phyloP scores from a whole-genome alignment of 2,113 vertebrate species.

The Sclerurus mexicanus region DNA sequence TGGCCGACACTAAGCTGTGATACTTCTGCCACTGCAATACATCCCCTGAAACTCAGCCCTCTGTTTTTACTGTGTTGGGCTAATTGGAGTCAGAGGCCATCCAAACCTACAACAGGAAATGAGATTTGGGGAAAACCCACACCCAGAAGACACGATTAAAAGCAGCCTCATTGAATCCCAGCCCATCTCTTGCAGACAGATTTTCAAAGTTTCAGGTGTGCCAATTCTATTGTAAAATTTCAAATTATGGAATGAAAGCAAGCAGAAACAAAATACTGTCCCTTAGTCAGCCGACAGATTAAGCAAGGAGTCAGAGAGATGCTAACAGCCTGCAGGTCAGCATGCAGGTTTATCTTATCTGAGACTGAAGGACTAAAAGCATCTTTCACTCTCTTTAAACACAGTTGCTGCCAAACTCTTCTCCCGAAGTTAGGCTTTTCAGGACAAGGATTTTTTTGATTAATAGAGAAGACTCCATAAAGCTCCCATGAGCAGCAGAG shows the following conservation, averaged over 20 bases:
- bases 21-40: background rate
- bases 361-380: background rate
- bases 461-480: background rate
- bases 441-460: background rate
- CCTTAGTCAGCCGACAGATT: background rate
- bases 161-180: background rate
- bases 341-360: background rate
- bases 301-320: background rate
- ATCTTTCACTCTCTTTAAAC: background rate
- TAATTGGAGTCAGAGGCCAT: background rate
- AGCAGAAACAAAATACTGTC: background rate
- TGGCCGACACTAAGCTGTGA: background rate
- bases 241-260: background rate
- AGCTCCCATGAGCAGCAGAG: background rate
- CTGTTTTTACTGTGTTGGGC: background rate
- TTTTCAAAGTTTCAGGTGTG: background rate
- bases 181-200: background rate
- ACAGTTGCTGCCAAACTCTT: background rate
- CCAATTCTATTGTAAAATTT: background rate
- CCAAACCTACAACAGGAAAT: background rate
- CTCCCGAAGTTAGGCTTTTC: background rate
- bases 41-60: background rate
- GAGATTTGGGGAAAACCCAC: background rate
- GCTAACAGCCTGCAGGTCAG: background rate
- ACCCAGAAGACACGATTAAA: conserved; percentile 11